A percentile compares a stretch with the other conserved stretches of the same genome.
phyloP scores from a whole-genome alignment of 1,140 invertebrate species.

The Proales similis region DNA sequence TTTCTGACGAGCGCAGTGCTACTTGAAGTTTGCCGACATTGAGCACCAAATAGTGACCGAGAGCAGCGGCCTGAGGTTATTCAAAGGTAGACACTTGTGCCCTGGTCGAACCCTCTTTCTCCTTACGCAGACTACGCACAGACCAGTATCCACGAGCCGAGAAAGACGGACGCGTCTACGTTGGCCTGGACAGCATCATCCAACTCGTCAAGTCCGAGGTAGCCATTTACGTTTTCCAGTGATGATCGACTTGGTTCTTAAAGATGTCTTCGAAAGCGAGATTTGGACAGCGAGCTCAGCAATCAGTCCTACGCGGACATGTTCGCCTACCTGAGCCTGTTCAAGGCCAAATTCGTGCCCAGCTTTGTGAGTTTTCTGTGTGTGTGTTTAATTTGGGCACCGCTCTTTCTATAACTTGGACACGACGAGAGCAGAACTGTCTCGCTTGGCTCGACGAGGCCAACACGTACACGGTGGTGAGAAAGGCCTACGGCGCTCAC shows the following conservation, averaged over 20 bases:
- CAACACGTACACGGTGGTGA: slow-evolving; percentile 17
- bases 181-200: slow-evolving; percentile 16
- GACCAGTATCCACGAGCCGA: slow-evolving; percentile 5
- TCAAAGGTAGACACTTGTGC: background rate
- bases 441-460: slow-evolving; percentile 25
- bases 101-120: background rate
- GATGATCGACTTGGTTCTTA: background rate
- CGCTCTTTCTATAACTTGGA: background rate
- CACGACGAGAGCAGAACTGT: slow-evolving; percentile 2
- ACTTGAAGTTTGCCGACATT: slow-evolving; percentile 9
- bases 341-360: slow-evolving; percentile 33
- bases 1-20: background rate
- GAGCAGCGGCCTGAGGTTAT: slow-evolving; percentile 12
- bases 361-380: slow-evolving; percentile 20
- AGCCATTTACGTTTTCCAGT: background rate
- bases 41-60: background rate
- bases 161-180: background rate
- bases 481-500: slow-evolving; percentile 25
- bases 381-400: background rate
- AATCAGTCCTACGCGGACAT: slow-evolving; percentile 27
- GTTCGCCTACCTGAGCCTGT: slow-evolving; percentile 7
- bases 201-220: slow-evolving; percentile 4
- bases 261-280: background rate
- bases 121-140: background rate
- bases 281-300: background rate